Percentiles rank a stretch among this genome's conserved stretches.
Conservation (phyloP, 2,797 vertebrate genomes). For the Tarsius wallacei region DNA sequence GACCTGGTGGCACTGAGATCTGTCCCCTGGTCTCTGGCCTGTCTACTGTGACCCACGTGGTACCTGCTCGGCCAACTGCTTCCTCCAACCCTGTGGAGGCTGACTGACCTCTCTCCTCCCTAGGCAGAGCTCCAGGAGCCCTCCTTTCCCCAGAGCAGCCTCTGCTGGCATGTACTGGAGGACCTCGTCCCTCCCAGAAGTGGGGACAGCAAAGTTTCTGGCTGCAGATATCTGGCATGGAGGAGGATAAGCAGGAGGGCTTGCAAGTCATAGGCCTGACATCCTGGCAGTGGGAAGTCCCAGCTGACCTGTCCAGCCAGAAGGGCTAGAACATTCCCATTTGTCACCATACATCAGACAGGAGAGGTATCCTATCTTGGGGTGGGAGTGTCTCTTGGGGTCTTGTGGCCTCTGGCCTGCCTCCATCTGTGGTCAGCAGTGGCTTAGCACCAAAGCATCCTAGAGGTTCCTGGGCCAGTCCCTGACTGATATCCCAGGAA, state of each 20-base stretch:
- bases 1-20: not conserved
- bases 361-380: not conserved
- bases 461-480: not conserved
- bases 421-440: not conserved
- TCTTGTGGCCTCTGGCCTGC: not conserved
- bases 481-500: not conserved
- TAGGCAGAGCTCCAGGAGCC: not conserved
- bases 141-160: not conserved
- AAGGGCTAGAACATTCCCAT: not conserved
- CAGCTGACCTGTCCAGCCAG: not conserved
- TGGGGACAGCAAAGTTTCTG: not conserved
- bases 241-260: not conserved
- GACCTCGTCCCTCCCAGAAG: not conserved
- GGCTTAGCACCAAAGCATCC: not conserved
- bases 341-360: not conserved
- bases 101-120: not conserved
- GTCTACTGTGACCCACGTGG: accelerated
- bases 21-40: not conserved
- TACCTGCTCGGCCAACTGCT: not conserved
- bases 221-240: not conserved
- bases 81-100: not conserved
- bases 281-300: not conserved
- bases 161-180: not conserved
- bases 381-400: not conserved
- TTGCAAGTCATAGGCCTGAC: not conserved